Base-by-base conservation (phyloP, 2,797 vertebrate species). In the Eidolon dupreanum region DNA sequence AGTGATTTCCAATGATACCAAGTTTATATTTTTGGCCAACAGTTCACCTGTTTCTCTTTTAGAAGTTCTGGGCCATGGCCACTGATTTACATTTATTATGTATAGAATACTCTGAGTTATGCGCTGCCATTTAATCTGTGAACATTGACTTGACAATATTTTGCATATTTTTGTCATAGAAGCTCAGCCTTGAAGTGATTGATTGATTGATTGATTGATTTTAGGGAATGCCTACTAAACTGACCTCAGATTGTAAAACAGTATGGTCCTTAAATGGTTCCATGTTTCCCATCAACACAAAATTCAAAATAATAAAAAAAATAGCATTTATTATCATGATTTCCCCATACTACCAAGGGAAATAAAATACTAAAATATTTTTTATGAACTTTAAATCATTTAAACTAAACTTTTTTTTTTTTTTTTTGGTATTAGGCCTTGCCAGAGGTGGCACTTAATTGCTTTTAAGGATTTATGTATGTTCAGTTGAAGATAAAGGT, bases 311-410 rank as follows among this genome's bases (percentile, higher is more conserved):
- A 71, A 78, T 28, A 55, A 61, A 31, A 31, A 31, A 81, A 73
- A 61, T 53, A 28, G 38, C 24, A 71, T 87, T 73, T 31, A 51
- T 16, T 84, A 1, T 92, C 15, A 38, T 1, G 20, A 63, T 78
- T 96, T 87, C 65, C 10, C 1, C 77, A 20, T 61, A 51, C 28
- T 87, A 22, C 61, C 19, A 46, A 46, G 46, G 12, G 12, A 46
- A 13, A 13, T 46, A 46, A 46, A 46, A 46, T 46, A 46, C 46
- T 46, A 46, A 46, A 46, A 46, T 46, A 46, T 46, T 46, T 46
- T 92, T 81, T 94, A 38, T 90, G 41, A 73, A 12, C 19, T 87
- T 70, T 83, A 70, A 55, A 74, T 77, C 68, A 65, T n/a, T 87
- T 73, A 66, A 92, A 51, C 15, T 73, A 61, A 51, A 79, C 79